Base-by-base conservation (phyloP, 2,797 vertebrate genomes). In the Muscicapa striata region DNA sequence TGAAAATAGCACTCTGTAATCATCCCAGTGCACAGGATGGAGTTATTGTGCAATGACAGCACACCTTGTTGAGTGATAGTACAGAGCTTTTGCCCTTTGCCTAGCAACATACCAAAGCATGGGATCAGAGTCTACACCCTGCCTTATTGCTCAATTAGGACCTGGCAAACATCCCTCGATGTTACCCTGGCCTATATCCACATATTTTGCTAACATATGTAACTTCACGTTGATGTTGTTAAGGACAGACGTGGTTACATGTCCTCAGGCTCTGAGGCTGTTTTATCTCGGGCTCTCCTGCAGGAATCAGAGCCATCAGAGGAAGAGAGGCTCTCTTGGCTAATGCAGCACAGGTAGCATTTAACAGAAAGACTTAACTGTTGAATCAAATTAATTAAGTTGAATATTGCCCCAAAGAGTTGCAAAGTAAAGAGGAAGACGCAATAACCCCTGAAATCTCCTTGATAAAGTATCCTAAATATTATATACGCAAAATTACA, bases 81-180 rank as follows among this genome's bases (percentile, higher is more conserved):
- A 74, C 43, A 36, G 67, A 87, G 94, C 82, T 95, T 83, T 87
- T 95, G 90, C 89, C 80, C 88, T 96, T 93, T 94, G 91, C 95
- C 84, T 96, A 96, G 95, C 94, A 96, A 92, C 94, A 94, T 94
- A 94, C 91, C 93, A 91, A 90, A 93, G 94, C 89, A 93, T 83
- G 78, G 85, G 85, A 87, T 95, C 86, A 91, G 91, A 94, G 93
- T 74, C 94, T 95, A 96, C 96, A 94, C 94, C 95, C 94, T 89
- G 86, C 72, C 84, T 89, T 90, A 85, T 97, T 97, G 90, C 96
- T 96, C 93, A 97, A 96, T 89, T 93, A 92, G 88, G 76, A 67
- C 72, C 93, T 96, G 95, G 94, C 90, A 96, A 91, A 84, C 0
- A 1, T 90, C 85, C 61, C 64, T 88, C 1, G 0, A 72, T 88